Percentiles rank a stretch among this genome's conserved stretches.
Conservation (phyloP, 2,797 vertebrate species). For the Coregonus ussuriensis region DNA sequence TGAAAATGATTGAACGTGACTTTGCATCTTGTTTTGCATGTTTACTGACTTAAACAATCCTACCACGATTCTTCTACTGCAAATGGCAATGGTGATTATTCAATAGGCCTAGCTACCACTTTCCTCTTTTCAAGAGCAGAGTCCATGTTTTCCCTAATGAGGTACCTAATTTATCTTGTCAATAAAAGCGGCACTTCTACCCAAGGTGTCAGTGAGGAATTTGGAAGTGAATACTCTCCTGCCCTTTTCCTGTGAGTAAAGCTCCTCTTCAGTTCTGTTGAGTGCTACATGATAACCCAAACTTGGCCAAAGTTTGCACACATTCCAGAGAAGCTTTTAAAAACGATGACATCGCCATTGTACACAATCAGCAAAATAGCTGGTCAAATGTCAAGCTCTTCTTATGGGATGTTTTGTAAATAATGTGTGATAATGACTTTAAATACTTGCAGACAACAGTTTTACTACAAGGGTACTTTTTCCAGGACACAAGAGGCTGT, state of each 20-base stretch:
- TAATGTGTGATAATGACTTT: conserved; percentile 66
- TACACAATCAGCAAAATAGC: conserved; percentile 53
- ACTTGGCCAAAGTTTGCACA: conserved; percentile 63
- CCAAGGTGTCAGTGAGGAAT: conserved; percentile 41
- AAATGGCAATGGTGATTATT: conserved; percentile 8
- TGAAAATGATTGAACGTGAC: neutral
- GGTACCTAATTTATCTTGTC: conserved; percentile 47
- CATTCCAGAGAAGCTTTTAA: conserved; percentile 65
- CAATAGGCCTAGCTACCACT: neutral
- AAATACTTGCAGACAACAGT: conserved; percentile 68
- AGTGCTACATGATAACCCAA: conserved; percentile 62
- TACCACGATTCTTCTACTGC: neutral
- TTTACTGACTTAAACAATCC: neutral
- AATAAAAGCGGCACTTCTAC: conserved; percentile 35
- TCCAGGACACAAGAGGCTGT: conserved; percentile 64
- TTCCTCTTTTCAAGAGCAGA: conserved; percentile 13
- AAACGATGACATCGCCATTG: conserved; percentile 52
- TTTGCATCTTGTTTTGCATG: neutral
- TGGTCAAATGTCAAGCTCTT: conserved; percentile 68
- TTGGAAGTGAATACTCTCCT: conserved; percentile 32
- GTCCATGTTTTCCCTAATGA: conserved; percentile 29
- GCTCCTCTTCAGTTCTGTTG: conserved; percentile 51
- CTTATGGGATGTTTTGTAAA: conserved; percentile 60
- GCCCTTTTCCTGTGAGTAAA: conserved; percentile 8
- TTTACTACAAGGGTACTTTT: conserved; percentile 65